Evolutionary conservation across 2,113 vertebrate species (phyloP).

Genomic region (Tinamus guttatus): DNA sequence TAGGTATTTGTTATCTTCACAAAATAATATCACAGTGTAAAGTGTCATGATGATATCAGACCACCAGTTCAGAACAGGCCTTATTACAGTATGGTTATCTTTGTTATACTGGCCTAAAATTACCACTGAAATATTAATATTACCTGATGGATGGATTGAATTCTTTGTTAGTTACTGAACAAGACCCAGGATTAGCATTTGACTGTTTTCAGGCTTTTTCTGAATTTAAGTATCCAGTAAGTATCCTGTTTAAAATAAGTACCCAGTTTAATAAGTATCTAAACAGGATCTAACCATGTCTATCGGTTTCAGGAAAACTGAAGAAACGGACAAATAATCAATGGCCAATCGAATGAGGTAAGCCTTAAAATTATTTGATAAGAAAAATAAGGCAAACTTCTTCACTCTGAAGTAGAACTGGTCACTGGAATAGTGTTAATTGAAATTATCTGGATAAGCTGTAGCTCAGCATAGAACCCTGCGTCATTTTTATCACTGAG

Average conservation of each 20-base stretch:
- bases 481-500: not conserved
- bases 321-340: constrained; percentile 28
- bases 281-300: constrained; percentile 3
- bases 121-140: not conserved
- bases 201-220: not conserved
- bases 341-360: not conserved
- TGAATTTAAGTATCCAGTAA: too few relatives aligned
- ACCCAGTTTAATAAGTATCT: not conserved
- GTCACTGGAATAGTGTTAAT: not conserved
- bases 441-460: not conserved
- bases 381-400: not conserved
- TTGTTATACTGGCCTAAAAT: not conserved
- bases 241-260: too few relatives aligned
- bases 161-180: not conserved
- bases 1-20: not conserved
- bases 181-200: not conserved
- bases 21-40: not conserved
- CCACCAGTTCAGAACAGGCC: not conserved
- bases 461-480: not conserved
- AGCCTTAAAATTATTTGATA: not conserved
- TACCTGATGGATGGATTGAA: not conserved
- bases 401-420: not conserved
- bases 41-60: not conserved
- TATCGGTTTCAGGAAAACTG: not conserved
- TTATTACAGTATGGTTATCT: not conserved